phyloP scores from a whole-genome alignment of 2,888 invertebrate genomes.

The Actias luna region DNA sequence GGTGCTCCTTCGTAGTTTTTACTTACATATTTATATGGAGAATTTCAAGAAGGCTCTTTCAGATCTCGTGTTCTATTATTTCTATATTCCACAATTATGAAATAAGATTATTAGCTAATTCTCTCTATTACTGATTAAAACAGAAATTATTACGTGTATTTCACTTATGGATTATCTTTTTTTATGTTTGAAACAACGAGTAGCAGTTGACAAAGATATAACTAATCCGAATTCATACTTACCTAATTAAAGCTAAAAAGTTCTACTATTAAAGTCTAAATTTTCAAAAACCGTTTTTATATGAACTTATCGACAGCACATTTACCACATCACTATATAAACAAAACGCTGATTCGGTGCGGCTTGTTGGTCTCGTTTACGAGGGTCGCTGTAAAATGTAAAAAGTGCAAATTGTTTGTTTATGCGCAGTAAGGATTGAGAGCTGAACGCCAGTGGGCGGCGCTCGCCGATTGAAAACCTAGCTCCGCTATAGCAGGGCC shows the following conservation, averaged over 20 bases:
- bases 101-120: too few relatives aligned
- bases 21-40: too few relatives aligned
- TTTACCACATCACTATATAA: conserved; percentile 38
- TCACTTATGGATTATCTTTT: background rate
- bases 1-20: too few relatives aligned
- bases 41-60: too few relatives aligned
- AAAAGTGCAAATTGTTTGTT: conserved; percentile 78
- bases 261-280: too few relatives aligned
- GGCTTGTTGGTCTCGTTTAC: conserved; percentile 72
- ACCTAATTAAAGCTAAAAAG: too few relatives aligned
- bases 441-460: conserved; percentile 47
- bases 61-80: too few relatives aligned
- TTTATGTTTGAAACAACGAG: background rate
- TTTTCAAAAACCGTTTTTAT: background rate
- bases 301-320: conserved; percentile 23
- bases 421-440: conserved; percentile 60
- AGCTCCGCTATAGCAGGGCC: conserved; percentile 12
- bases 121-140: background rate
- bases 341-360: conserved; percentile 70
- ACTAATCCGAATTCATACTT: background rate
- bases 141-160: background rate
- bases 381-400: conserved; percentile 75
- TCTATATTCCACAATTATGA: too few relatives aligned
- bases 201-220: background rate
- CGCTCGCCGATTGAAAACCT: conserved; percentile 29